phyloP scores from a whole-genome alignment of 1,140 invertebrate genomes.

The Ylistrum balloti region DNA sequence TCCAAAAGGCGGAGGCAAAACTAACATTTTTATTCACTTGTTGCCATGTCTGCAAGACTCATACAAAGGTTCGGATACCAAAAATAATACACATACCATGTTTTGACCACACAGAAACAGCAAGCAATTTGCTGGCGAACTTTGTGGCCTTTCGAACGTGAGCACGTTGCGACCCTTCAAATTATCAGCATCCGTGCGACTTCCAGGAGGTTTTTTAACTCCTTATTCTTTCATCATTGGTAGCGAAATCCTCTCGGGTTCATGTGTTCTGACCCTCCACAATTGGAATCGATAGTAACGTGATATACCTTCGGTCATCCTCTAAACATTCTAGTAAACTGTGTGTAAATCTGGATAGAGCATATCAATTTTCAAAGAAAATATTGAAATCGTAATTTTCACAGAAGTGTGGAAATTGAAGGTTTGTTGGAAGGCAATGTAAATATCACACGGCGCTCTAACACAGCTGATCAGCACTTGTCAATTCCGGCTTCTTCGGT shows the following conservation, averaged over 20 bases:
- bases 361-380: conserved; percentile 40
- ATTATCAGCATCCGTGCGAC: conserved; percentile 24
- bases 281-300: not conserved
- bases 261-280: not conserved
- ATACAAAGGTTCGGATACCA: conserved; percentile 33
- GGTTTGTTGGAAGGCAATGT: not conserved
- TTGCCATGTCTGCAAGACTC: not conserved
- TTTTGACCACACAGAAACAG: conserved; percentile 38
- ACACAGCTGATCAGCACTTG: conserved; percentile 47
- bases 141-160: conserved; percentile 31
- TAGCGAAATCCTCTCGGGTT: not conserved
- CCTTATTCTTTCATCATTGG: conserved; percentile 15
- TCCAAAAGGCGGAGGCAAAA: not conserved
- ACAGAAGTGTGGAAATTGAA: conserved; percentile 38
- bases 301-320: conserved; percentile 1
- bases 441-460: conserved; percentile 1
- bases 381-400: conserved; percentile 40
- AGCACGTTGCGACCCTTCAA: conserved; percentile 37
- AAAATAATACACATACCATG: conserved; percentile 39
- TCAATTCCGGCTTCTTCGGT: conserved; percentile 56
- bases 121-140: conserved; percentile 31
- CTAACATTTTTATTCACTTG: conserved; percentile 40
- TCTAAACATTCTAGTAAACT: conserved; percentile 32
- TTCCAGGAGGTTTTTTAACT: conserved; percentile 24
- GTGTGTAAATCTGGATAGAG: conserved; percentile 1